Conservation (phyloP, 2,797 vertebrate genomes). For the Diceros bicornis region DNA sequence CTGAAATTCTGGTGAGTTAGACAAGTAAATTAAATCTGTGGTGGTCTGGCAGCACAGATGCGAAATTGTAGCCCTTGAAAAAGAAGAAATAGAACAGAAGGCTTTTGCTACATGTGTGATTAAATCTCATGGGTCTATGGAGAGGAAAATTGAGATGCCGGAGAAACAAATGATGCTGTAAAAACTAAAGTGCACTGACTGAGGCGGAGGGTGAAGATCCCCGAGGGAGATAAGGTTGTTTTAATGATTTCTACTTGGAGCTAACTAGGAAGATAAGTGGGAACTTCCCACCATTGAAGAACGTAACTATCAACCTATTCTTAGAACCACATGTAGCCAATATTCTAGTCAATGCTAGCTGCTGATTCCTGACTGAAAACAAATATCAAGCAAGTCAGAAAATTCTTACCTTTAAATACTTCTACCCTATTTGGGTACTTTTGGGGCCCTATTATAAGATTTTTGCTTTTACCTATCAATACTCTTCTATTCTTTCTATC, state of each 20-base stretch:
- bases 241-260: conserved; percentile 73
- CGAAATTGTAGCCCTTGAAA: conserved; percentile 76
- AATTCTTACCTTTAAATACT: conserved; percentile 38
- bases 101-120: conserved; percentile 81
- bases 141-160: conserved; percentile 84
- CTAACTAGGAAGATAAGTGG: conserved; percentile 63
- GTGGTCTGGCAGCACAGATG: conserved; percentile 73
- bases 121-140: conserved; percentile 82
- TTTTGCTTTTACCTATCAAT: background rate
- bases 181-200: conserved; percentile 71
- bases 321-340: background rate
- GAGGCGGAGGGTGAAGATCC: conserved; percentile 65
- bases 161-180: conserved; percentile 82
- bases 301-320: conserved; percentile 25
- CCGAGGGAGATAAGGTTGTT: conserved; percentile 54
- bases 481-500: background rate
- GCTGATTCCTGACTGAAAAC: background rate
- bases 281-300: background rate
- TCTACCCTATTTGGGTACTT: background rate
- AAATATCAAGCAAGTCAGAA: conserved; percentile 4
- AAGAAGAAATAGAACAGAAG: conserved; percentile 82
- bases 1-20: conserved; percentile 75
- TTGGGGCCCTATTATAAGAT: background rate
- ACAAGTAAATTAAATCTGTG: conserved; percentile 75
- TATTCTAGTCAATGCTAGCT: conserved; percentile 3